Percentiles rank a stretch among this genome's conserved stretches.
phyloP scores from a whole-genome alignment of 2,888 invertebrate genomes.

The Priocnemis perturbator region DNA sequence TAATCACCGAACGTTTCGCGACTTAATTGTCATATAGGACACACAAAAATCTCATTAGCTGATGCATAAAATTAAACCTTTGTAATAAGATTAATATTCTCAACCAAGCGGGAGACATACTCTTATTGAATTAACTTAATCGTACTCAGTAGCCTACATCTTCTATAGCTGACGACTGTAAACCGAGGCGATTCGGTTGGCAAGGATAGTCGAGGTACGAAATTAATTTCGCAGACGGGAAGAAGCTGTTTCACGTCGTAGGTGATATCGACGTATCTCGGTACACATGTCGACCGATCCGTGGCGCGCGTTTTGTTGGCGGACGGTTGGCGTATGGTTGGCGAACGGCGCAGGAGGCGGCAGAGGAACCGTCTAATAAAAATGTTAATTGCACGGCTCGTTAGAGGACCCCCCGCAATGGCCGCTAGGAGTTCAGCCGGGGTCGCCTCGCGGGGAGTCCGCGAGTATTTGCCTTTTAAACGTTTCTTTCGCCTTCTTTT shows the following conservation, averaged over 20 bases:
- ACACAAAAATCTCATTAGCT: too few relatives aligned
- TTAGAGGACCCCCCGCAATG: conserved; percentile 73
- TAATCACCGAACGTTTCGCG: too few relatives aligned
- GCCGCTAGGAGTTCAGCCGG: conserved; percentile 70
- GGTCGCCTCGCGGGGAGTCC: conserved; percentile 73
- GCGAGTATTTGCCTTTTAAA: conserved; percentile 68
- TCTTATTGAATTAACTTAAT: too few relatives aligned
- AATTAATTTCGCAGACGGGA: conserved; percentile 1
- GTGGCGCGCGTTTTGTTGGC: not conserved
- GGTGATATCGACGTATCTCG: not conserved
- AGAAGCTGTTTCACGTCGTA: conserved; percentile 8
- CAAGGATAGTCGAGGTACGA: not conserved
- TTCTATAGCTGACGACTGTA: too few relatives aligned
- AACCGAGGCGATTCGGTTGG: too few relatives aligned
- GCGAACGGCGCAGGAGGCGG: conserved; percentile 15
- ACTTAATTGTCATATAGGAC: too few relatives aligned
- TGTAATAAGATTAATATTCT: too few relatives aligned
- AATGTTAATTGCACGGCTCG: conserved; percentile 74
- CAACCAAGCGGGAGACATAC: too few relatives aligned
- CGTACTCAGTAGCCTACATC: too few relatives aligned
- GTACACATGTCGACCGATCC: not conserved
- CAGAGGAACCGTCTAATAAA: conserved; percentile 69
- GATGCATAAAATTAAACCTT: too few relatives aligned
- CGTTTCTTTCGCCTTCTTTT: conserved; percentile 44
- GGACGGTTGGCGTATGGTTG: conserved; percentile 53